phyloP scores from a whole-genome alignment of 2,113 vertebrate species.

The Epinephelus fuscoguttatus region DNA sequence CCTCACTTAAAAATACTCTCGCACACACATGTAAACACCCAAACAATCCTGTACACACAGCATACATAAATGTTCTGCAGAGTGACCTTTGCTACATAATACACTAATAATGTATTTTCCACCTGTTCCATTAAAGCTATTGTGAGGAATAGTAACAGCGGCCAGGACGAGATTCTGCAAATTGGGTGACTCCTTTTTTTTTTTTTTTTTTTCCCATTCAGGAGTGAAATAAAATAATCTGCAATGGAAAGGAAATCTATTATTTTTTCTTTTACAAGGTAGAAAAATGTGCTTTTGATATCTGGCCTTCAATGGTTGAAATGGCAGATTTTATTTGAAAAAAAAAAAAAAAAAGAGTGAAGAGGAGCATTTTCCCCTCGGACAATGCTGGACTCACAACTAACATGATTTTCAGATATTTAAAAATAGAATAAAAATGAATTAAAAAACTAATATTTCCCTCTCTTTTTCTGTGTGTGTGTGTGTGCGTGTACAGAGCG shows the following conservation, averaged over 20 bases:
- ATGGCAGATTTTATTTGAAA: background rate
- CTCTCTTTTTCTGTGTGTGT: background rate
- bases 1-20: background rate
- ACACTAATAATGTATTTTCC: slow-evolving; percentile 10
- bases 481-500: slow-evolving; percentile 81
- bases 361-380: background rate
- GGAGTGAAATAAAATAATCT: slow-evolving; percentile 15
- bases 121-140: slow-evolving; percentile 19
- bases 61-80: background rate
- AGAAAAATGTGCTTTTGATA: slow-evolving; percentile 22
- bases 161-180: slow-evolving; percentile 1
- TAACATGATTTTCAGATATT: background rate
- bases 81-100: slow-evolving; percentile 14
- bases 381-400: background rate
- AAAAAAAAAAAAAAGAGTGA: background rate
- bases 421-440: background rate
- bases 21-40: background rate
- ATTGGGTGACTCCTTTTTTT: background rate
- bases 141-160: background rate
- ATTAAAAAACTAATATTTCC: background rate
- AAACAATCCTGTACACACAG: background rate
- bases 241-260: slow-evolving; percentile 12
- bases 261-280: slow-evolving; percentile 13
- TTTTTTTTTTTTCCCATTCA: slow-evolving; percentile 2
- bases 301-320: slow-evolving; percentile 35